Evolutionary conservation across 1,140 invertebrate species (phyloP).

Genomic region (Daktulosphaira vitifoliae): DNA sequence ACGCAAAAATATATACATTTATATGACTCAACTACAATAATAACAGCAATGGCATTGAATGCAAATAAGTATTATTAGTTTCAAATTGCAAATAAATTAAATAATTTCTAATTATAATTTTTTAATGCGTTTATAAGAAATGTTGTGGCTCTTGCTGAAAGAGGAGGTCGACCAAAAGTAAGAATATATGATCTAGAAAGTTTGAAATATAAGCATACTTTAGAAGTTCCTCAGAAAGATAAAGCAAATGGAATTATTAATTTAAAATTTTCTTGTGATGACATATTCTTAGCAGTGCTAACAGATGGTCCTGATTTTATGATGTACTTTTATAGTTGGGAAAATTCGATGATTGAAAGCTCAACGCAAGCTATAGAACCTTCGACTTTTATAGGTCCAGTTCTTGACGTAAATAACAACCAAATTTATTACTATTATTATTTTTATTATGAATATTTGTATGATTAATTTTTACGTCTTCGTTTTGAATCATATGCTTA

Average conservation of each 20-base stretch:
- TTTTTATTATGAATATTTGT: too few relatives aligned
- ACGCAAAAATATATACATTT: constrained; percentile 45
- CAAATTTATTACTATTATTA: too few relatives aligned
- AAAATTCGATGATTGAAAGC: constrained; percentile 70
- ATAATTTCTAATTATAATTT: too few relatives aligned
- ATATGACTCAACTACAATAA: constrained; percentile 44
- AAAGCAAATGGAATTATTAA: constrained; percentile 54
- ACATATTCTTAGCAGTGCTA: constrained; percentile 64
- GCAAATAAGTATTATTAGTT: constrained; percentile 51
- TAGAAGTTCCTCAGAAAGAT: constrained; percentile 50
- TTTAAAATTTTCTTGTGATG: constrained; percentile 67
- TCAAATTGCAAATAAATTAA: too few relatives aligned
- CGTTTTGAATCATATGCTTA: background rate
- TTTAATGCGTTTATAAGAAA: background rate
- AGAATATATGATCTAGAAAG: constrained; percentile 57
- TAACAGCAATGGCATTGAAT: constrained; percentile 52
- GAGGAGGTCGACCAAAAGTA: constrained; percentile 48
- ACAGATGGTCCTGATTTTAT: constrained; percentile 70
- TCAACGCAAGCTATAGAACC: constrained; percentile 56
- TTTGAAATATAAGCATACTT: constrained; percentile 52
- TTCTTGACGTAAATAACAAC: constrained; percentile 43
- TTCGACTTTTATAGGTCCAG: constrained; percentile 47
- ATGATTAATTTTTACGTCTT: too few relatives aligned
- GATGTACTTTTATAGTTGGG: constrained; percentile 72
- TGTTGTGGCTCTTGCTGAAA: constrained; percentile 14